These are phyloP conservation scores for Vimba vimba DNA, from an alignment of 2,113 vertebrate genomes.

Conservation along the genomic window DNA sequence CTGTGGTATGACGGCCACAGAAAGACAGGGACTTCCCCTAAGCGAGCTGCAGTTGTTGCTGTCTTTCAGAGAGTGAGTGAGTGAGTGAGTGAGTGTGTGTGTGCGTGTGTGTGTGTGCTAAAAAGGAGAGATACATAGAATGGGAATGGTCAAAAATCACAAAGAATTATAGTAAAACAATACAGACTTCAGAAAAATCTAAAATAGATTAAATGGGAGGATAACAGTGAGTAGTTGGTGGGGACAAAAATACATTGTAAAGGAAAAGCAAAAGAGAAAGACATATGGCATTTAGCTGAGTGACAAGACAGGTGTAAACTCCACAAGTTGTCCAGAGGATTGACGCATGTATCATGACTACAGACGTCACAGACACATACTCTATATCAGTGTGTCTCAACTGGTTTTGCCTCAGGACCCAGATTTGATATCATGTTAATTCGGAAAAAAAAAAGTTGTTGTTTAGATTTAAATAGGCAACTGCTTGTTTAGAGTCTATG, in stretches of 20 bases:
- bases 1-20: too few species aligned
- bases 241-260: neutral
- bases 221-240: conserved; percentile 27
- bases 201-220: neutral
- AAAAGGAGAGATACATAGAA: neutral
- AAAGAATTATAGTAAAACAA: neutral
- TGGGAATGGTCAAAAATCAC: neutral
- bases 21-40: conserved; percentile 55
- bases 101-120: conserved; percentile 10
- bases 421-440: neutral
- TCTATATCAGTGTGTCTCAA: neutral
- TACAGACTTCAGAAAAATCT: neutral
- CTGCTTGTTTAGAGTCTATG: too few species aligned
- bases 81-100: neutral
- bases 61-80: conserved; percentile 40
- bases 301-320: conserved; percentile 77
- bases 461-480: too few species aligned
- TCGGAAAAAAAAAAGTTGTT: too few species aligned
- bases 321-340: conserved; percentile 39
- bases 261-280: conserved; percentile 39
- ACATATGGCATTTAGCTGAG: conserved; percentile 60
- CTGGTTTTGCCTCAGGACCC: neutral
- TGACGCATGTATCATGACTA: conserved; percentile 44
- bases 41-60: conserved; percentile 54
- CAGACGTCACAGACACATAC: conserved; percentile 18